A percentile compares a stretch with the other conserved stretches of the same genome.
phyloP scores from a whole-genome alignment of 1,140 invertebrate genomes.

The Drosophila ironensis region DNA sequence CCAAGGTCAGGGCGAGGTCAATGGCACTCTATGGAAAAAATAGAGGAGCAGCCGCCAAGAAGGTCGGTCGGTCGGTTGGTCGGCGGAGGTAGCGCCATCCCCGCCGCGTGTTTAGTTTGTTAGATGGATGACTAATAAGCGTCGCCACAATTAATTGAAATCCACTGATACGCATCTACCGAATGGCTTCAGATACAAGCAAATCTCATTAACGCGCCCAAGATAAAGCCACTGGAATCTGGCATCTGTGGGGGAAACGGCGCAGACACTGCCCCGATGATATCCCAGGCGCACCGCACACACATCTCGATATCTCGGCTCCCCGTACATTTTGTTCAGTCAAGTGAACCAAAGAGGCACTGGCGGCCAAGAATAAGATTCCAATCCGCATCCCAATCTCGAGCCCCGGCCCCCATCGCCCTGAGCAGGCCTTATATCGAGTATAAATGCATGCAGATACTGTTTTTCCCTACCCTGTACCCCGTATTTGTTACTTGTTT shows the following conservation, averaged over 20 bases:
- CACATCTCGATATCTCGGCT: not conserved
- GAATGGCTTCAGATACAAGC: slow-evolving; percentile 79
- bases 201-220: slow-evolving; percentile 79
- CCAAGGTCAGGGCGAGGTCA: slow-evolving; percentile 35
- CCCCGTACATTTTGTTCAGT: slow-evolving; percentile 78
- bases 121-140: slow-evolving; percentile 81
- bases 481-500: slow-evolving; percentile 9
- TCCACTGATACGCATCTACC: slow-evolving; percentile 76
- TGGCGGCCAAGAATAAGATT: slow-evolving; percentile 17
- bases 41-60: not conserved
- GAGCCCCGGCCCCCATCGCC: slow-evolving; percentile 32
- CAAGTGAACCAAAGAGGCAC: slow-evolving; percentile 59
- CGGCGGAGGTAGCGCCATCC: slow-evolving; percentile 42
- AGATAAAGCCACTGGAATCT: slow-evolving; percentile 79
- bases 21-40: slow-evolving; percentile 26
- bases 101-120: slow-evolving; percentile 66
- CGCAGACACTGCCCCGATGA: slow-evolving; percentile 1
- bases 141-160: slow-evolving; percentile 80
- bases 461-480: slow-evolving; percentile 60
- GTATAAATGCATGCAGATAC: slow-evolving; percentile 79
- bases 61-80: not conserved
- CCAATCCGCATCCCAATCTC: slow-evolving; percentile 39
- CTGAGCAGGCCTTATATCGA: slow-evolving; percentile 42
- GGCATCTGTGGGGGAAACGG: slow-evolving; percentile 37
- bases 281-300: slow-evolving; percentile 12